Base-by-base conservation (phyloP, 2,797 vertebrate species). In the Heliangelus exortis region DNA sequence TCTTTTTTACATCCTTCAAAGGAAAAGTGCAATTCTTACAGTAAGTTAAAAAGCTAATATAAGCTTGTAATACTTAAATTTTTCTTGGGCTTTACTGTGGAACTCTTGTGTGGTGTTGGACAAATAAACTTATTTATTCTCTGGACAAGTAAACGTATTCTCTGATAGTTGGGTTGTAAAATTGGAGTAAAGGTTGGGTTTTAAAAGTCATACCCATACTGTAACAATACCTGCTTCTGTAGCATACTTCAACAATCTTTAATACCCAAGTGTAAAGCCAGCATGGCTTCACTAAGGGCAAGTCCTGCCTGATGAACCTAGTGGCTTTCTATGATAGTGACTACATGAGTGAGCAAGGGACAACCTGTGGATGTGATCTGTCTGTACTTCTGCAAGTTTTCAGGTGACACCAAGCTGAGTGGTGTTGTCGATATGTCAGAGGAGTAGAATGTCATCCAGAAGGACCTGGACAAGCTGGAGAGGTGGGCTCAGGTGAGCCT, bases 41-140 rank as follows among this genome's bases (percentile, higher is more conserved):
- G 39, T 54, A 62, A 45, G n/a, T 53, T 87, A 62, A 68, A 95
- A 85, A 66, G 66, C 16, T 75, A 82, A 72, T 81, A 65, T 41
- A 41, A 41, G 13, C 39, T 23, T 84, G 34, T 75, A 74, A 90
- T 85, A 61, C 29, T 6, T 84, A n/a, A 58, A 15, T 91, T 90
- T 86, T 96, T 89, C 41, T 59, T 88, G 72, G 28, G 26, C 41
- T 87, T 89, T n/a, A 16, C 18, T 76, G 50, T 95, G 63, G 23
- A 74, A 50, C 55, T 90, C 33, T 69, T 82, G 12, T 84, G 28
- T 93, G n/a, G 23, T 84, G 12, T 89, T 86, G 55, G 25, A 29
- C 67, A 94, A 93, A 55, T 83, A 87, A 84, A 72, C 36, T 80
- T 68, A 66, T 8, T 84, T 48, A 54, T n/a, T n/a, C n/a, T n/a